Evolutionary conservation across 2,113 vertebrate species (phyloP).

Genomic region (Brienomyrus brachyistius): DNA sequence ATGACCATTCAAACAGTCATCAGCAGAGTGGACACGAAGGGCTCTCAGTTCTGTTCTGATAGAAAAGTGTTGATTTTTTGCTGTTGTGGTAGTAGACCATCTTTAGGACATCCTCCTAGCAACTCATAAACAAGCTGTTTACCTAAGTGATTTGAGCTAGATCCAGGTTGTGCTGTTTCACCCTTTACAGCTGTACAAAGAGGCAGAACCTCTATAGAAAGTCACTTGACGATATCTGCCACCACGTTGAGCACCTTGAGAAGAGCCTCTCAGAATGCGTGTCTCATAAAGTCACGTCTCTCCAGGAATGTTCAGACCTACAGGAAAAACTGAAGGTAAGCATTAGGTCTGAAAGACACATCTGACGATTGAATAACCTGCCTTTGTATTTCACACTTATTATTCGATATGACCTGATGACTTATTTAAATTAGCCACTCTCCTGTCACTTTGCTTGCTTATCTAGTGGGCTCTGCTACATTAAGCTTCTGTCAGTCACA

Average conservation of each 20-base stretch:
- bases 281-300: slow-evolving; percentile 55
- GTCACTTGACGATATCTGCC: slow-evolving; percentile 56
- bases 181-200: slow-evolving; percentile 60
- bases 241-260: slow-evolving; percentile 57
- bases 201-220: slow-evolving; percentile 54
- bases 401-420: not conserved
- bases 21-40: not conserved
- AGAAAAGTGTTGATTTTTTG: not conserved
- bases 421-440: not conserved
- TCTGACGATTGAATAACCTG: not conserved
- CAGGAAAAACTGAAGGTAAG: slow-evolving; percentile 67
- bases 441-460: not conserved
- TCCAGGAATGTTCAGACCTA: slow-evolving; percentile 66
- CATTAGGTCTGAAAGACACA: not conserved
- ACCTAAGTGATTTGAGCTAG: not conserved
- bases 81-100: not conserved
- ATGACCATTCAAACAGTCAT: not conserved
- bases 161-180: slow-evolving; percentile 16
- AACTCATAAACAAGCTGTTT: not conserved
- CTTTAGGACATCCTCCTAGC: not conserved
- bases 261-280: slow-evolving; percentile 52
- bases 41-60: not conserved
- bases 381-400: not conserved
- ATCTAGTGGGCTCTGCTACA: not conserved
- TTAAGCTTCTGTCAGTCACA: not conserved